Evolutionary conservation across 2,113 vertebrate species (phyloP).

Genomic region (Lasiurus cinereus): DNA sequence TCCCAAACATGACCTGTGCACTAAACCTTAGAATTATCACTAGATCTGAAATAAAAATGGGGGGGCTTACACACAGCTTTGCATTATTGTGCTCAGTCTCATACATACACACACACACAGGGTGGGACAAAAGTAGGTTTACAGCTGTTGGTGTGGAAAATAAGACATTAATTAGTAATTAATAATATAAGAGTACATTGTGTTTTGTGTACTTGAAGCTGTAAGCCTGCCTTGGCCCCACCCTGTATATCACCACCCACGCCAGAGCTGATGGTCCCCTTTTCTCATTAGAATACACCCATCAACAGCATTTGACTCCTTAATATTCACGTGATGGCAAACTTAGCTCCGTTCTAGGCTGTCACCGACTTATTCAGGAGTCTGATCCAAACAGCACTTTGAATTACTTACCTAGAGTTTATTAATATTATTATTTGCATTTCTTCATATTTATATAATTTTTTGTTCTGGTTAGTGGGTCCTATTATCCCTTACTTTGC

Average conservation of each 20-base stretch:
- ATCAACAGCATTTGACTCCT: not conserved
- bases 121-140: not conserved
- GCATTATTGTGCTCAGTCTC: not conserved
- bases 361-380: not conserved
- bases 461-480: not conserved
- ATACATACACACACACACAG: too few relatives aligned
- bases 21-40: not conserved
- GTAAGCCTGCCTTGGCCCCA: not conserved
- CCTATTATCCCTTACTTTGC: not conserved
- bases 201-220: not conserved
- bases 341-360: not conserved
- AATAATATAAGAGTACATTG: not conserved
- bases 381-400: not conserved
- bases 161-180: not conserved
- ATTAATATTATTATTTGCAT: not conserved
- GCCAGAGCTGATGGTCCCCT: not conserved
- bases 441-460: conserved; percentile 4
- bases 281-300: not conserved
- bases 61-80: not conserved
- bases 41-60: not conserved
- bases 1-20: not conserved
- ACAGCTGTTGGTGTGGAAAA: not conserved
- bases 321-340: conserved; percentile 24
- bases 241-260: not conserved
- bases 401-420: not conserved